These are phyloP conservation scores for Synchiropus splendidus DNA, from an alignment of 2,113 vertebrate genomes.

Conservation along the genomic window DNA sequence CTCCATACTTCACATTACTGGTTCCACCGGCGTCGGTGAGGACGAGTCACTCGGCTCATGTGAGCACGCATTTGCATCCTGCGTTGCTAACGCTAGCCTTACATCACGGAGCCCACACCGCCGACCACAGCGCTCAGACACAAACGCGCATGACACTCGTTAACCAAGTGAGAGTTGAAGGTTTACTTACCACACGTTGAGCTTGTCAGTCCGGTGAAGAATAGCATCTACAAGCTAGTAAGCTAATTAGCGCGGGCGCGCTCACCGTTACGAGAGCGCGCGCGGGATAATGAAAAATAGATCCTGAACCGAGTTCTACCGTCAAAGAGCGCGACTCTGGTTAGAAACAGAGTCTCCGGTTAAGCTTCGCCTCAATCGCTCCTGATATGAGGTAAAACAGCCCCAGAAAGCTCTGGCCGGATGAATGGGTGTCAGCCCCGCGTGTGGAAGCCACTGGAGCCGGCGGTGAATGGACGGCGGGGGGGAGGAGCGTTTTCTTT, in stretches of 20 bases:
- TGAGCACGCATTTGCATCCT: too few species aligned
- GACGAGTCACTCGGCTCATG: too few species aligned
- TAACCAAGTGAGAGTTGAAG: neutral
- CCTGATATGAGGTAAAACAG: too few species aligned
- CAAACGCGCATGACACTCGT: neutral
- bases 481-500: neutral
- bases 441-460: slow-evolving; percentile 18
- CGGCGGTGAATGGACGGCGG: slow-evolving; percentile 9
- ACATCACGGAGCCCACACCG: too few species aligned
- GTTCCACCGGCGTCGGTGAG: too few species aligned
- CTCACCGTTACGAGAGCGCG: slow-evolving; percentile 31
- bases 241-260: slow-evolving; percentile 44
- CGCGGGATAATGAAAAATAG: slow-evolving; percentile 35
- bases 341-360: too few species aligned
- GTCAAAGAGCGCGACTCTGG: too few species aligned
- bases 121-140: too few species aligned
- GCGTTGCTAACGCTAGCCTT: neutral
- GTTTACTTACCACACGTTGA: slow-evolving; percentile 48
- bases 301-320: too few species aligned
- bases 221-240: slow-evolving; percentile 12
- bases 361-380: too few species aligned
- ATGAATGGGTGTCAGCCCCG: neutral
- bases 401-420: too few species aligned
- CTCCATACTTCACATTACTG: too few species aligned
- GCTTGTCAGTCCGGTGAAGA: slow-evolving; percentile 13